phyloP scores from a whole-genome alignment of 2,888 invertebrate species.

The Galerucella calmariensis region DNA sequence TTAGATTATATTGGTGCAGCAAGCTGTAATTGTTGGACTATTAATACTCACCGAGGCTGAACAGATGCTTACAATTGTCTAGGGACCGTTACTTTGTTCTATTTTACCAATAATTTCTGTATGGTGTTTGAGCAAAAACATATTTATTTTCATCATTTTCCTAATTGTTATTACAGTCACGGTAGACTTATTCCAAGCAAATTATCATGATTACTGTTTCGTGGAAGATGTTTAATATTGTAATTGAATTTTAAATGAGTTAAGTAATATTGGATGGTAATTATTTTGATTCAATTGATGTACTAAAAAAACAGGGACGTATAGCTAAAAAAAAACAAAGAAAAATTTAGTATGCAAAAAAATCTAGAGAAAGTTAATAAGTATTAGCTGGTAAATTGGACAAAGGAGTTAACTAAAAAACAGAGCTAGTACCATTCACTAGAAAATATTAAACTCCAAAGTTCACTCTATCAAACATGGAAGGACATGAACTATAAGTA shows the following conservation, averaged over 20 bases:
- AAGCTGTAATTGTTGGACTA: background rate
- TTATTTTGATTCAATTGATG: conserved; percentile 12
- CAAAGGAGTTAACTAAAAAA: too few relatives aligned
- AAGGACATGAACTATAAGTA: too few relatives aligned
- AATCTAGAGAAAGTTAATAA: background rate
- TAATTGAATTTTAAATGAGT: conserved; percentile 32
- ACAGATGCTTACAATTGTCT: background rate
- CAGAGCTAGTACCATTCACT: too few relatives aligned
- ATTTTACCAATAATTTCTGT: background rate
- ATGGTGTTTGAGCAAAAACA: background rate
- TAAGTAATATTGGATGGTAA: conserved; percentile 24
- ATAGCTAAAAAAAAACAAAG: background rate
- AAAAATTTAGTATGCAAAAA: background rate
- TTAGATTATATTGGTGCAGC: too few relatives aligned
- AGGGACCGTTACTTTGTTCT: background rate
- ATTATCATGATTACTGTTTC: conserved; percentile 15
- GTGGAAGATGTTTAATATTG: conserved; percentile 21
- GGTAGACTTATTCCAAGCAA: conserved; percentile 6
- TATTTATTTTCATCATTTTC: background rate
- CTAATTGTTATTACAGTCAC: conserved; percentile 1
- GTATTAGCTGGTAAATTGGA: background rate
- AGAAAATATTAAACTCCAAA: too few relatives aligned
- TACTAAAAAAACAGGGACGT: background rate
- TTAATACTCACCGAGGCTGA: background rate
- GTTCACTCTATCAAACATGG: too few relatives aligned